These are phyloP conservation scores for Tachysurus vachellii DNA, from an alignment of 2,113 vertebrate genomes.

Conservation along the genomic window DNA sequence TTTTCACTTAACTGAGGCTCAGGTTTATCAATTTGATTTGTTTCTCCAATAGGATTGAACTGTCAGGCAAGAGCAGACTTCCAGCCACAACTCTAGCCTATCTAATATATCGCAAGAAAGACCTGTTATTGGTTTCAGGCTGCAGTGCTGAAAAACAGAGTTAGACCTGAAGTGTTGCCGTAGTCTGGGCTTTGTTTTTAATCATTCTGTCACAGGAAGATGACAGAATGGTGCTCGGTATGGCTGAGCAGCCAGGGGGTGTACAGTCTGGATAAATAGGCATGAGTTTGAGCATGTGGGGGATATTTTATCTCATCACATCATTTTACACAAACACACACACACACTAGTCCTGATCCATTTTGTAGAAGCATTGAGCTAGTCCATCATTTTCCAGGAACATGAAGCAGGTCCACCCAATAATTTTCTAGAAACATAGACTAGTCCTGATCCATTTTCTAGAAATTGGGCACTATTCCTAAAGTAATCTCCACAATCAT, in stretches of 20 bases:
- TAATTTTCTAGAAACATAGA: not conserved
- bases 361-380: not conserved
- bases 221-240: not conserved
- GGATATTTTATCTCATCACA: not conserved
- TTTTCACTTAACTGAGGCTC: not conserved
- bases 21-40: not conserved
- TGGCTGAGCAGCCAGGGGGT: not conserved
- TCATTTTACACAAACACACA: not conserved
- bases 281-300: not conserved
- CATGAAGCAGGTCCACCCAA: too few species aligned
- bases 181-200: constrained; percentile 7
- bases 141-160: not conserved
- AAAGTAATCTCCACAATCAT: not conserved
- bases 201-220: constrained; percentile 1
- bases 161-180: not conserved
- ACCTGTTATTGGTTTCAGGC: not conserved
- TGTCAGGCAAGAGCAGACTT: not conserved
- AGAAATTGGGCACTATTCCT: not conserved
- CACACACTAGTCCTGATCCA: not conserved
- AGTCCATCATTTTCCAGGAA: not conserved
- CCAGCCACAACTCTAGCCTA: not conserved
- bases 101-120: constrained; percentile 6
- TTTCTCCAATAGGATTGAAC: not conserved
- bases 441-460: not conserved
- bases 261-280: constrained; percentile 8